Conservation (phyloP, 1,140 invertebrate genomes). For the Drosophila serrata region DNA sequence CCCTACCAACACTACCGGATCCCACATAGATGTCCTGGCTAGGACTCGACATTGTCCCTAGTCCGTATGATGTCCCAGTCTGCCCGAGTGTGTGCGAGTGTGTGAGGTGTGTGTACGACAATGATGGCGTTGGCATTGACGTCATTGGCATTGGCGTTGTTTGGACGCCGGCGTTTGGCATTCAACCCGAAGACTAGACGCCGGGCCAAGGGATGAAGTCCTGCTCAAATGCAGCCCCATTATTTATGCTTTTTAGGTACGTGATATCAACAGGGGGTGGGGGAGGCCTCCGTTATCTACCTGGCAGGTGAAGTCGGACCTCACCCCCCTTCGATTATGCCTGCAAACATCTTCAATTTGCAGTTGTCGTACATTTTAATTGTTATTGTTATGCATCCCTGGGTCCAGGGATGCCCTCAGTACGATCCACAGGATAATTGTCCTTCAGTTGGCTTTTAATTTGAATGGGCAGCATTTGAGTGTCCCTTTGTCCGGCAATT, state of each 20-base stretch:
- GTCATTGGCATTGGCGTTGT: slow-evolving; percentile 76
- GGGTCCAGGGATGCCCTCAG: not conserved
- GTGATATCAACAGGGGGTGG: slow-evolving; percentile 14
- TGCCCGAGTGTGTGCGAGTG: slow-evolving; percentile 18
- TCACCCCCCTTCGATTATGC: slow-evolving; percentile 24
- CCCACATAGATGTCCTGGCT: slow-evolving; percentile 31
- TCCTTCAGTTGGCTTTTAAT: slow-evolving; percentile 56
- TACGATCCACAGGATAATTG: slow-evolving; percentile 58
- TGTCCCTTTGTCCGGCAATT: slow-evolving; percentile 46
- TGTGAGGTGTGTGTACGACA: slow-evolving; percentile 50
- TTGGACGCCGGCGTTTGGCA: slow-evolving; percentile 67
- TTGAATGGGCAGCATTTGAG: slow-evolving; percentile 51
- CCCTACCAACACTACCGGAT: no score
- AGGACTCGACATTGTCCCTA: slow-evolving; percentile 55
- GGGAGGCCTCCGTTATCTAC: slow-evolving; percentile 34
- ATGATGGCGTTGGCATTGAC: slow-evolving; percentile 75
- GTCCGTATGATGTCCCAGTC: slow-evolving; percentile 33
- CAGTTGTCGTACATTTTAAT: slow-evolving; percentile 83
- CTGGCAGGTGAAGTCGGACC: slow-evolving; percentile 9
- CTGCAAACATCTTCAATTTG: slow-evolving; percentile 76
- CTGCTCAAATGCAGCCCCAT: slow-evolving; percentile 57
- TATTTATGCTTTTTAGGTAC: slow-evolving; percentile 81
- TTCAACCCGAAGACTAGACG: slow-evolving; percentile 55
- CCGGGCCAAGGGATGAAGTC: not conserved
- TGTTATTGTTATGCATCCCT: slow-evolving; percentile 78